phyloP scores from a whole-genome alignment of 2,113 vertebrate species.

The Cephalopholis sonnerati region DNA sequence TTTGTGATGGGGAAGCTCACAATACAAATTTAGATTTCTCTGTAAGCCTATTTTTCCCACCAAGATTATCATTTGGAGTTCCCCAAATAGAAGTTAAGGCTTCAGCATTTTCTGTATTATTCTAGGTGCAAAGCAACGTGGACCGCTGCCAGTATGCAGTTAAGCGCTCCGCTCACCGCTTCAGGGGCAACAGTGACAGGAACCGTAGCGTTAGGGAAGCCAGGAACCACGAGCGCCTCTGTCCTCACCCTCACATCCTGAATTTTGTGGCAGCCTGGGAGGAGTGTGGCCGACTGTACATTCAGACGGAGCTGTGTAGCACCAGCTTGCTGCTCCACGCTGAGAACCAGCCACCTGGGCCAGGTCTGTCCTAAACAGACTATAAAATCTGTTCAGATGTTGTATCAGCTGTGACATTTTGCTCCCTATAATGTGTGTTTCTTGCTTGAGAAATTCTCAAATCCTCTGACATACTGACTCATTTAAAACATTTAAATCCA shows the following conservation, averaged over 20 bases:
- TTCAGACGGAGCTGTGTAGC: slow-evolving; percentile 92
- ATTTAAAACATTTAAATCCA: slow-evolving; percentile 44
- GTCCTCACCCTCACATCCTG: slow-evolving; percentile 89
- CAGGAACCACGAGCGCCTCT: slow-evolving; percentile 88
- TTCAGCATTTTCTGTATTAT: neutral
- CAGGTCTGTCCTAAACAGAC: slow-evolving; percentile 60
- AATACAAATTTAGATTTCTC: neutral
- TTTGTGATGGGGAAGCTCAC: neutral
- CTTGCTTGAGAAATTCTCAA: neutral
- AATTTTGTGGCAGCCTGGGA: slow-evolving; percentile 91
- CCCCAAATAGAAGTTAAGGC: neutral
- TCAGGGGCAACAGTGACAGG: slow-evolving; percentile 88
- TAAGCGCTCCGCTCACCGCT: slow-evolving; percentile 89
- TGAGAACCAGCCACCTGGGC: slow-evolving; percentile 80
- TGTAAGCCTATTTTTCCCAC: neutral
- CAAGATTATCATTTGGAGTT: neutral
- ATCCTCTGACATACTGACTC: neutral
- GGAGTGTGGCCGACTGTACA: slow-evolving; percentile 88
- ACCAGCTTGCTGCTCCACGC: slow-evolving; percentile 88
- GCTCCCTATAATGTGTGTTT: neutral
- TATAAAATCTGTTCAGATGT: neutral
- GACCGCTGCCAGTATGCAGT: slow-evolving; percentile 90
- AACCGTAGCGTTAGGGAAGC: slow-evolving; percentile 88
- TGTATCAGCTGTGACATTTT: neutral
- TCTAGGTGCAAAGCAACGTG: slow-evolving; percentile 86